Percentiles rank a stretch among this genome's conserved stretches.
Evolutionary conservation across 92 coral and sea anemone species (phyloP).

Genomic region (Zoanthus gigantus): DNA sequence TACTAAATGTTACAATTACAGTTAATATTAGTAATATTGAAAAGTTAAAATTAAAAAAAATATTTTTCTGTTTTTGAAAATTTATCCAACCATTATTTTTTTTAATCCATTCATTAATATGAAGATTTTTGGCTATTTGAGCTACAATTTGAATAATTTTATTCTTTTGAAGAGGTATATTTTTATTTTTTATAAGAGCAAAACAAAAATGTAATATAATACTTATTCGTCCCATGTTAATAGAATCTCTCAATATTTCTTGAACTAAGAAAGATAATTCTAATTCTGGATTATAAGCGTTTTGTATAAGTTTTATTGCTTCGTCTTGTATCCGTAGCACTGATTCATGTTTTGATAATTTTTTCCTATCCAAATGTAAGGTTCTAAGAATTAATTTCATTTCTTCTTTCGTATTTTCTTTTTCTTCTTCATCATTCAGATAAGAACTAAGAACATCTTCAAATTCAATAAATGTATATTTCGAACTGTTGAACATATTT

Average conservation of each 20-base stretch:
- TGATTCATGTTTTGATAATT: neutral
- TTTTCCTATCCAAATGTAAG: neutral
- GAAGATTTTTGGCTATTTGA: too few species aligned
- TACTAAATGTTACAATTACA: too few species aligned
- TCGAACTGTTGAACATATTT: too few species aligned
- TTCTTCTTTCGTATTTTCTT: neutral
- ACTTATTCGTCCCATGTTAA: neutral
- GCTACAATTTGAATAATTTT: too few species aligned
- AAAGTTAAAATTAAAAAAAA: too few species aligned
- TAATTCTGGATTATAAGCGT: neutral
- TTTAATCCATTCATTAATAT: neutral
- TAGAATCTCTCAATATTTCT: neutral
- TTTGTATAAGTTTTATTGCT: neutral
- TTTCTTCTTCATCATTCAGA: neutral
- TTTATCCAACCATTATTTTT: neutral
- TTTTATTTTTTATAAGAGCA: neutral
- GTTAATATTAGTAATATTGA: too few species aligned
- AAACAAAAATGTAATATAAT: neutral
- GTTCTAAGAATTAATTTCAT: neutral
- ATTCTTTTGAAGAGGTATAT: neutral
- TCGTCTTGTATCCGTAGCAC: too few species aligned
- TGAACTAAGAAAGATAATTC: neutral
- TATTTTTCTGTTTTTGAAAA: too few species aligned
- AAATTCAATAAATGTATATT: neutral
- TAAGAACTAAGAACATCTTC: neutral